Percentiles rank a stretch among this genome's conserved stretches.
Conservation (phyloP, 2,113 vertebrate genomes). For the Loxodonta africana region DNA sequence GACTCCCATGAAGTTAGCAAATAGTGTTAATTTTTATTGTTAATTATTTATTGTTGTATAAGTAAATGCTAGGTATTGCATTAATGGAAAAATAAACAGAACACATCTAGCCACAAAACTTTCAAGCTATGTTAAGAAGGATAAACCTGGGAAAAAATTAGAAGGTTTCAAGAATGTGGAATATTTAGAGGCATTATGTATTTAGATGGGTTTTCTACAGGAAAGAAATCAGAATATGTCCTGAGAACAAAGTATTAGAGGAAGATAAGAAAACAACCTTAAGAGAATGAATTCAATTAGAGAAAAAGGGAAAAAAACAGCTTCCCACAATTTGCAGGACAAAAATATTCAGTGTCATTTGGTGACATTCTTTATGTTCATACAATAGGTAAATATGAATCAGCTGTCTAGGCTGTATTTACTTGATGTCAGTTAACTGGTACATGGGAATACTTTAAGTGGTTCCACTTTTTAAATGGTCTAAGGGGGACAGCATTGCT, state of each 20-base stretch:
- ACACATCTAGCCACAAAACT: not conserved
- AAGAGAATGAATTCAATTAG: slow-evolving; percentile 27
- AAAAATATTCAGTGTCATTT: slow-evolving; percentile 24
- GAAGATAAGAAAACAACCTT: not conserved
- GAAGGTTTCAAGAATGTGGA: not conserved
- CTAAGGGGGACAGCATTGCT: not conserved
- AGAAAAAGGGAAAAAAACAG: not conserved
- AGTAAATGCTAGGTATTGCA: not conserved
- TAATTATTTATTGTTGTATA: not conserved
- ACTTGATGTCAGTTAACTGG: not conserved
- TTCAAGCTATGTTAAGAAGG: not conserved
- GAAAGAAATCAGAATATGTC: not conserved
- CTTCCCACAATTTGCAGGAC: not conserved
- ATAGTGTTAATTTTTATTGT: not conserved
- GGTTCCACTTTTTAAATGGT: not conserved
- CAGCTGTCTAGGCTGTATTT: not conserved
- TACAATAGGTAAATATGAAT: not conserved
- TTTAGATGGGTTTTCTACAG: slow-evolving; percentile 1
- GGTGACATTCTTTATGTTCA: not conserved
- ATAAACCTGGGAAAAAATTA: not conserved
- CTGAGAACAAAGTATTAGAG: slow-evolving; percentile 6
- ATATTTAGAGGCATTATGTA: slow-evolving; percentile 6
- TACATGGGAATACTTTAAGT: not conserved
- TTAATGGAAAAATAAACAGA: slow-evolving; percentile 22
- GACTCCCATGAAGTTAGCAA: not conserved